Evolutionary conservation across 2,113 vertebrate species (phyloP), one percentile per base, ranked within the genome.

Genomic region (Bubo bubo): DNA sequence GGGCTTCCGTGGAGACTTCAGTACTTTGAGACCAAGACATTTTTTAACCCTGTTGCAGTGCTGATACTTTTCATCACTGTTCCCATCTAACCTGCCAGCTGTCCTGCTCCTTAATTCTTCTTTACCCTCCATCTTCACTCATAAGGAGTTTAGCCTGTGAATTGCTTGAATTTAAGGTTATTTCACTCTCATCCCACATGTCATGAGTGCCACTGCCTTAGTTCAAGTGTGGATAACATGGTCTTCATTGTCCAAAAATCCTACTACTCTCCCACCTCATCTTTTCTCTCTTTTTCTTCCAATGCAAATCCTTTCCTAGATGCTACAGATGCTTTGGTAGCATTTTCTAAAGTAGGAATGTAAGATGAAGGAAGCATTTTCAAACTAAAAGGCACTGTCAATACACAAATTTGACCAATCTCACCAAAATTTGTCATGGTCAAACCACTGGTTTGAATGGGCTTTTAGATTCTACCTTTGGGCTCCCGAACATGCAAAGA

Each of bases 401-500:
- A 43, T 17, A 92, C 4, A 80, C 6, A 47, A 56, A 49, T 64
- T 30, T 2, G 3, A 30, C 37, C 16, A 18, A 45, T 24, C 49
- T 76, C 37, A 30, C 28, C 49, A 50, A 75, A 92, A 82, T 10
- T 0, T 0, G 26, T 81, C 13, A 37, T 5, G 2, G 23, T 27
- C 39, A 81, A 79, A 72, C 16, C 28, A 45, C 15, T 55, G 41
- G 23, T 43, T 93, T 76, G n/a, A 53, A 10, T 0, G 0, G 26
- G 10, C 16, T 84, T 96, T 37, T 41, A 53, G 34, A 66, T 50
- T 37, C 27, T 79, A 39, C 9, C 3, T 82, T 76, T 37, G 15
- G 23, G 55, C 8, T 76, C 45, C 58, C 53, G 21, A 66, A 43
- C 1, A 2, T n/a, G 32, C 30, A 58, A 60, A 73, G 39, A 68